Base-by-base conservation (phyloP, 2,797 vertebrate genomes). In the Sebastes itinus region DNA sequence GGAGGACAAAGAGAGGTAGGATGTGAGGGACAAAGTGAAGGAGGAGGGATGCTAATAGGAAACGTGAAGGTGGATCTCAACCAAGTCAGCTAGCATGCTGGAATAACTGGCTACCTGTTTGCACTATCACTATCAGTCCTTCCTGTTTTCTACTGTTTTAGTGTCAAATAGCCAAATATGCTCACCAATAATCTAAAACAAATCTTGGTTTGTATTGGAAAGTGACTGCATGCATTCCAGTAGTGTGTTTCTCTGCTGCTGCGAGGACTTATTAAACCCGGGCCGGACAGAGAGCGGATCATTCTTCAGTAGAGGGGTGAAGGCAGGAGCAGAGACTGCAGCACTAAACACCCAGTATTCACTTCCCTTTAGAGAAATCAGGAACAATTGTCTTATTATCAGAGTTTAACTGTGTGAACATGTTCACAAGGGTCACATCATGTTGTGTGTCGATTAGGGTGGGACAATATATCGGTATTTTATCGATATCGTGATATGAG, bases 21-120 rank as follows among this genome's bases (percentile, higher is more conserved):
- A 90, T 85, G 87, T 85, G 81, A 84, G 82, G 77, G 80, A 79
- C 58, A 27, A 23, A 49, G 80, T 72, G 78, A 72, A 82, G 69
- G 76, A 77, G 82, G 71, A 67, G 8, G 68, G 77, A 58, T 70
- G 72, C 72, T 79, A 74, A 75, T 63, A 32, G 54, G 59, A 56
- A 32, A 28, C 5, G 65, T 69, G 80, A 56, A 60, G 63, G 56
- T 4, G 61, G n/a, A 64, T 59, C 33, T 71, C 30, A 59, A 30
- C 10, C 9, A 8, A 10, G 67, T n/a, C 22, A 23, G 10, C 28
- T 60, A 2, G 55, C 33, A 20, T 7, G 38, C 55, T 12, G 32
- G 7, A 54, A 54, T 77, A 68, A 81, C 42, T 13, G 38, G 74
- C 25, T n/a, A 33, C 54, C 32, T 77, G 62, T 56, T 65, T 28